These are phyloP conservation scores for Nymphalis io DNA, from an alignment of 1,140 invertebrate genomes.

Conservation along the genomic window DNA sequence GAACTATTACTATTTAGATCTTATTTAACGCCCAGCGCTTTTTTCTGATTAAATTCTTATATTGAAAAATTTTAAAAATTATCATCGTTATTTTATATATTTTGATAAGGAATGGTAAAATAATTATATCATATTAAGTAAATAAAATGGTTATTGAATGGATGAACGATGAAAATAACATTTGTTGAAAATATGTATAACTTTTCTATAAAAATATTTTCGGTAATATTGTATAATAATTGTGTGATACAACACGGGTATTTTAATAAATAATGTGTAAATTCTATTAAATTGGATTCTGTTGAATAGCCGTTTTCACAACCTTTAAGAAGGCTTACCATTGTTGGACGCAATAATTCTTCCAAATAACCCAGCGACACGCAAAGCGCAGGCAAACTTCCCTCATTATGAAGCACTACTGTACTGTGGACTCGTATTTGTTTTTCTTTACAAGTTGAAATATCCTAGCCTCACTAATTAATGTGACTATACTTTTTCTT, in stretches of 20 bases:
- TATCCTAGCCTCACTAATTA: background rate
- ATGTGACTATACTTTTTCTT: background rate
- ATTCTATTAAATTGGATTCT: conserved; percentile 5
- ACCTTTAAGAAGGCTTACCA: conserved; percentile 5
- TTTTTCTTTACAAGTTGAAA: conserved; percentile 8
- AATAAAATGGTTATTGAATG: too few species aligned
- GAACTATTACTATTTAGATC: too few species aligned
- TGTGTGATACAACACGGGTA: background rate
- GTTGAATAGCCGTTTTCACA: conserved; percentile 1
- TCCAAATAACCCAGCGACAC: conserved; percentile 25
- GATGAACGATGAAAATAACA: too few species aligned
- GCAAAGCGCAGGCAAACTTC: conserved; percentile 24
- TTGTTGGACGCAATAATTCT: conserved; percentile 21
- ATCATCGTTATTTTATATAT: too few species aligned
- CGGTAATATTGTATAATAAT: background rate
- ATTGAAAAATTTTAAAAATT: too few species aligned
- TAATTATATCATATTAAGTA: too few species aligned
- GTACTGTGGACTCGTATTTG: conserved; percentile 6
- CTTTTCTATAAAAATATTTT: background rate
- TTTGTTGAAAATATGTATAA: too few species aligned
- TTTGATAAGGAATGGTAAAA: too few species aligned
- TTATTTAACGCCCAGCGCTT: too few species aligned
- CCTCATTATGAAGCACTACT: conserved; percentile 26
- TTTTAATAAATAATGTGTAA: background rate
- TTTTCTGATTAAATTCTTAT: too few species aligned